Base-by-base conservation (phyloP, 1,140 invertebrate species). In the Sinonovacula constricta region DNA sequence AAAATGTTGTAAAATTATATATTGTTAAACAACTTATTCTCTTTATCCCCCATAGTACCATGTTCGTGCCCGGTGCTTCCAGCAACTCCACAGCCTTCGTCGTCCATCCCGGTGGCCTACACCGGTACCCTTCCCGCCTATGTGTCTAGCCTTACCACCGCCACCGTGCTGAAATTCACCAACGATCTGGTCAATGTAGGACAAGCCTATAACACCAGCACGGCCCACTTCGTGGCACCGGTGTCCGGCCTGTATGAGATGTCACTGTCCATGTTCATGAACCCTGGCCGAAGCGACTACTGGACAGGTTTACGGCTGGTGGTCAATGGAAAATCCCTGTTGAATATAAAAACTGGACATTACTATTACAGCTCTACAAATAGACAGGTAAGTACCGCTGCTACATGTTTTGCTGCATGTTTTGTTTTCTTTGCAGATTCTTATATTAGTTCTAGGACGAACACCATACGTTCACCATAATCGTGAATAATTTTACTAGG, bases 221-320 rank as follows among this genome's bases (percentile, higher is more conserved):
- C 56, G 18, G 66, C 36, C n/a, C 67, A 69, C 45, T 78, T 78
- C 49, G 5, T 24, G 12, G 75, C 75, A 18, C 75, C 75, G 7
- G 65, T 69, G 15, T 56, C 66, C 3, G 75, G 75, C 26, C n/a
- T 78, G 5, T 78, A 78, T 36, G 75, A 59, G 0, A 53, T 78
- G 45, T 69, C 75, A n/a, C 51, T 78, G 7, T 26, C 75, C 12
- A 54, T 68, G 14, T 53, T 69, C 22, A 78, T 69, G 45, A 26
- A 18, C 4, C 36, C 51, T 31, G 33, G 57, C 3, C n/a, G n/a
- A n/a, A n/a, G n/a, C n/a, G n/a, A n/a, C n/a, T 51, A 63, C 24
- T 78, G 39, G 1, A 60, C 67, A n/a, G 22, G 36, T 31, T 62
- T 78, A 66, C 28, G 60, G 28, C 45, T 78, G 12, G 75, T 78